These are phyloP conservation scores for Tetragonula carbonaria DNA, from an alignment of 2,888 invertebrate species.

Conservation along the genomic window DNA sequence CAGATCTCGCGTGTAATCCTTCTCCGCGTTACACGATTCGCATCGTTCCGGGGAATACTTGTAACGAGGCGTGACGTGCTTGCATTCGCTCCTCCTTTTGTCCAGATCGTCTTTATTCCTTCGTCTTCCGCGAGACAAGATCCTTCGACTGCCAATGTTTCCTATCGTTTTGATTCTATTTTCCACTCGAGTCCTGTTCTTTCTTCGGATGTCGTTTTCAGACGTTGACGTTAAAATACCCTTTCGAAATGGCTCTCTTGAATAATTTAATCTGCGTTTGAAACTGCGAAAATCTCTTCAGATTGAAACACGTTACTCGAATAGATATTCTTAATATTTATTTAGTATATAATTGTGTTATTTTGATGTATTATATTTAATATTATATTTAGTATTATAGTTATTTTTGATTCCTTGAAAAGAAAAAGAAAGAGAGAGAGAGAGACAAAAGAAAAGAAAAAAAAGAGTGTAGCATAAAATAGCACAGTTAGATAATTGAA, in stretches of 20 bases:
- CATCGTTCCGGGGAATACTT: neutral
- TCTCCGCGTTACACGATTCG: constrained; percentile 18
- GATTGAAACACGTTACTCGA: too few species aligned
- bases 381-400: too few species aligned
- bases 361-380: too few species aligned
- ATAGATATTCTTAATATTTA: too few species aligned
- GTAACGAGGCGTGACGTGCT: constrained; percentile 7
- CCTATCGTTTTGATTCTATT: neutral
- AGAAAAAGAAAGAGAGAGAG: too few species aligned
- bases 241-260: neutral
- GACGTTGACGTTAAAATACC: neutral
- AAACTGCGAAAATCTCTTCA: too few species aligned
- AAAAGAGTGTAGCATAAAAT: too few species aligned
- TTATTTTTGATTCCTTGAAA: too few species aligned
- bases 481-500: too few species aligned
- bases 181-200: neutral
- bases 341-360: too few species aligned
- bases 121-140: neutral
- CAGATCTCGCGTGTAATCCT: constrained; percentile 50
- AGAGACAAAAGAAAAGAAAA: too few species aligned
- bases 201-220: neutral
- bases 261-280: neutral
- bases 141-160: neutral
- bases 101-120: neutral
- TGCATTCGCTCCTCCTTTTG: neutral